Conservation (phyloP, 2,113 vertebrate genomes). For the Siniperca chuatsi region DNA sequence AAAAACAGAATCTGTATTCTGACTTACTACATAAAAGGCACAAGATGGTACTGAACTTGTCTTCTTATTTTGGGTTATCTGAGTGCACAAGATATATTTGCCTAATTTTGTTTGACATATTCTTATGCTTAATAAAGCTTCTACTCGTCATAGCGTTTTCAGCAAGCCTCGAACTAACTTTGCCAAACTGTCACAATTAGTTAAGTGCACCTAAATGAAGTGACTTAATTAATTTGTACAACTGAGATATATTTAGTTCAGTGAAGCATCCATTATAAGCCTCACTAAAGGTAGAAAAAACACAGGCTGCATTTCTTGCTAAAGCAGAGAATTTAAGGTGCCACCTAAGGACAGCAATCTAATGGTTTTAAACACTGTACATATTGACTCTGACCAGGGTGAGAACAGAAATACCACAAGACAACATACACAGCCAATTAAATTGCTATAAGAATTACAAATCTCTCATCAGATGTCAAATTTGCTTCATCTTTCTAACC, state of each 20-base stretch:
- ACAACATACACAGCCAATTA: neutral
- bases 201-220: neutral
- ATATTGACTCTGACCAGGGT: conserved; percentile 13
- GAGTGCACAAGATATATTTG: neutral
- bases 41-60: neutral
- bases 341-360: neutral
- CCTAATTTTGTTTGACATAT: neutral
- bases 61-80: neutral
- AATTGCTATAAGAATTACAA: conserved; percentile 9
- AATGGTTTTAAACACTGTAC: conserved; percentile 3
- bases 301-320: neutral
- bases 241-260: conserved; percentile 1
- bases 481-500: conserved; percentile 4
- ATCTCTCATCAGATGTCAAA: neutral
- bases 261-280: neutral
- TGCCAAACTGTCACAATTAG: neutral
- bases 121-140: neutral
- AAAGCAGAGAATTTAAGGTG: neutral
- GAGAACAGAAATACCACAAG: neutral
- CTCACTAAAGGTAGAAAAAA: neutral
- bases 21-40: neutral
- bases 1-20: neutral
- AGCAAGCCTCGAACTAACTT: neutral
- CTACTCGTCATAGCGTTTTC: neutral
- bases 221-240: conserved; percentile 15